Base-by-base conservation (phyloP, 2,113 vertebrate genomes). In the Sceloporus undulatus region DNA sequence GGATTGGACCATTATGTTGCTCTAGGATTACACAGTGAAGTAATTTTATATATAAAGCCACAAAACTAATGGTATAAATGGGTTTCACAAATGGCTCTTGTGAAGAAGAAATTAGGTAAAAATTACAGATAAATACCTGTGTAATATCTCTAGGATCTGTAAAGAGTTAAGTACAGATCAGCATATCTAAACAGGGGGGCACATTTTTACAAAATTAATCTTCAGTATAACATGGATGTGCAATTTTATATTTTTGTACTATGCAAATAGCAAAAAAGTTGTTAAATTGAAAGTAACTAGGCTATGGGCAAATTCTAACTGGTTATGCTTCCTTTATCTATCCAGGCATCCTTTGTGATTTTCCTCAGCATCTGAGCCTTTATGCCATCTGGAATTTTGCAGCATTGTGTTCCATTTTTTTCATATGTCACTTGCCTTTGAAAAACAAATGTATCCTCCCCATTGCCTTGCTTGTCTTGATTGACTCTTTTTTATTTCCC, bases 401-500 rank as follows among this genome's bases (percentile, higher is more conserved):
- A 87, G 82, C 29, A 42, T 38, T 90, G 65, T 56, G 79, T 85
- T 80, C 79, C 79, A 82, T 82, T 77, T 71, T 68, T 25, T 71
- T 83, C 62, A 83, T 77, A 70, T 21, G n/a, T 82, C 42, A 70
- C 73, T n/a, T n/a, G 25, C 48, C n/a, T 75, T 48, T 88, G 83
- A 29, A 85, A 82, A 42, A 68, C 70, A 87, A 74, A 82, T 75
- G 73, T 75, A 82, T 38, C 54, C 13, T 48, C 18, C 29, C 40
- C 79, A 34, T 38, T 48, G 21, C 68, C 59, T 34, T 88, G 38
- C 21, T 19, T 71, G 27, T 62, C 23, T 62, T 0, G 0, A 42
- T 34, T 85, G 77, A 86, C 59, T 78, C 85, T 84, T 91, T 18
- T 86, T 89, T 89, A 70, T 88, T 81, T 90, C 90, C 85, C 85